Conservation (phyloP, 2,113 vertebrate genomes). For the Jaculus jaculus region DNA sequence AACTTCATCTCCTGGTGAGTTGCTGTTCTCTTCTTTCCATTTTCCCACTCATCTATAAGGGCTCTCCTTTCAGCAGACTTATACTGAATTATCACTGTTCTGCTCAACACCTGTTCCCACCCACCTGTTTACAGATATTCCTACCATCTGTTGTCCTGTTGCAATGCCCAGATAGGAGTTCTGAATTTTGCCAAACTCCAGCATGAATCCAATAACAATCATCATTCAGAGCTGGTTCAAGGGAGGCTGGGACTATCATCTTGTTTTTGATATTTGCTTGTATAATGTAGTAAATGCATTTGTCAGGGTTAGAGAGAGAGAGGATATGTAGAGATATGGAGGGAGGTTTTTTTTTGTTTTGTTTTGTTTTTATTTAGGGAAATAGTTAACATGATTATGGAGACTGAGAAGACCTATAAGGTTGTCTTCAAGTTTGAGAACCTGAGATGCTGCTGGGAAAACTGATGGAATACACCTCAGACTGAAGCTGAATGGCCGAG, state of each 20-base stretch:
- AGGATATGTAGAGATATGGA: background rate
- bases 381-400: background rate
- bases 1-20: background rate
- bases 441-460: background rate
- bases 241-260: slow-evolving; percentile 20
- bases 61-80: slow-evolving; percentile 1
- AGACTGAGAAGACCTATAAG: background rate
- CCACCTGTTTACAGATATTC: slow-evolving; percentile 47
- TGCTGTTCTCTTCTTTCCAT: background rate
- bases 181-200: background rate
- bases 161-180: background rate
- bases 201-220: slow-evolving; percentile 8
- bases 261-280: slow-evolving; percentile 48
- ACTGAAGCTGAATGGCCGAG: background rate
- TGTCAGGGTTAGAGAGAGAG: background rate
- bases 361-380: too few relatives aligned
- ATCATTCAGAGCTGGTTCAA: slow-evolving; percentile 49
- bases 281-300: background rate
- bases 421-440: background rate
- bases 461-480: background rate
- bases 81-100: slow-evolving; percentile 14
- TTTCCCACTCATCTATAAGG: background rate
- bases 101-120: background rate
- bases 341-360: too few relatives aligned
- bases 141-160: slow-evolving; percentile 1